Conservation (phyloP, 2,797 vertebrate genomes). For the Thamnophis elegans region DNA sequence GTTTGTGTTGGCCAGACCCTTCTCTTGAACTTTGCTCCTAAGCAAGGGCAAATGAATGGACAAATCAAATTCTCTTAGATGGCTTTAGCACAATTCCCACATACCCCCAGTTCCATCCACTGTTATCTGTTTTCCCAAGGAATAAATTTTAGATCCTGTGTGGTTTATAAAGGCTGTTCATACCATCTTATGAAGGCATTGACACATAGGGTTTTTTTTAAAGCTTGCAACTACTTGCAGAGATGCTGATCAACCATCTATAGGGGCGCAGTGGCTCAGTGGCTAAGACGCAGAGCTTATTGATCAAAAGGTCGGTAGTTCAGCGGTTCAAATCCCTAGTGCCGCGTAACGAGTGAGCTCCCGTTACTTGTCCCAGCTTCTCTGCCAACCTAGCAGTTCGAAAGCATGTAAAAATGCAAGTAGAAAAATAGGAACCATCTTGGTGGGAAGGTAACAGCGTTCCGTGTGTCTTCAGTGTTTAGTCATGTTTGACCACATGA, state of each 20-base stretch:
- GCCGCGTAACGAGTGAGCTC: too few species aligned
- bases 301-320: too few species aligned
- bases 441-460: too few species aligned
- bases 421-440: too few species aligned
- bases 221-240: not conserved
- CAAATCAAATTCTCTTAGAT: slow-evolving; percentile 50
- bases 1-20: slow-evolving; percentile 56
- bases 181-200: not conserved
- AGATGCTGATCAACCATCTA: not conserved
- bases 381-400: too few species aligned
- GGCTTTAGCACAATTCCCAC: slow-evolving; percentile 54
- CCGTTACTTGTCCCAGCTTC: too few species aligned
- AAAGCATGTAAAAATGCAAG: too few species aligned
- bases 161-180: slow-evolving; percentile 44
- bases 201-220: not conserved
- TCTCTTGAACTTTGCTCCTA: slow-evolving; percentile 56
- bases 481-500: too few species aligned
- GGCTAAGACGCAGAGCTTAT: too few species aligned
- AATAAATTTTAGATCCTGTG: slow-evolving; percentile 60
- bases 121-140: slow-evolving; percentile 63
- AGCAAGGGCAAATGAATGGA: slow-evolving; percentile 11
- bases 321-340: too few species aligned
- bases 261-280: too few species aligned
- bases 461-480: too few species aligned
- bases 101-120: slow-evolving; percentile 62